Conservation (phyloP, 2,113 vertebrate species). For the Porphyrio hochstetteri region DNA sequence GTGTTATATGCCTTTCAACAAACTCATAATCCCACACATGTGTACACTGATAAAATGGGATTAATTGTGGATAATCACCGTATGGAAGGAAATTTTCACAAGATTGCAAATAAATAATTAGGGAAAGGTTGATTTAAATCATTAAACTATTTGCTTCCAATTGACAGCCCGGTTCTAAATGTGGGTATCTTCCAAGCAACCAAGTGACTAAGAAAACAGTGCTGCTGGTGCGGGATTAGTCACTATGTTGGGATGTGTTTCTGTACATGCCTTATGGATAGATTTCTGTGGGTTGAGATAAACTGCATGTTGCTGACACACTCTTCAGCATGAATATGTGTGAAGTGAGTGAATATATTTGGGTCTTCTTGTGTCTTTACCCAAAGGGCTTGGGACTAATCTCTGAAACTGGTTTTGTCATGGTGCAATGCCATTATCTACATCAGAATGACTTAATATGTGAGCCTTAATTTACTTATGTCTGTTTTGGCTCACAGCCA, state of each 20-base stretch:
- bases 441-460: not conserved
- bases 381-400: not conserved
- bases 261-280: slow-evolving; percentile 50
- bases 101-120: not conserved
- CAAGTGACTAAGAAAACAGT: slow-evolving; percentile 37
- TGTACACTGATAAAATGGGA: not conserved
- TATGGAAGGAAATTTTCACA: not conserved
- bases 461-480: slow-evolving; percentile 13
- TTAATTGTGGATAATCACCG: not conserved
- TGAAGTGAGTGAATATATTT: not conserved
- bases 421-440: not conserved
- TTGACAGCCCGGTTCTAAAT: slow-evolving; percentile 48
- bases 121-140: not conserved
- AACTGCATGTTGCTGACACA: slow-evolving; percentile 40
- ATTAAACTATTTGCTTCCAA: not conserved
- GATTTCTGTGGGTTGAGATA: slow-evolving; percentile 33
- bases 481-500: not conserved
- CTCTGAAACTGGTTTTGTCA: not conserved
- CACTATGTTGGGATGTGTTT: slow-evolving; percentile 45
- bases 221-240: slow-evolving; percentile 49
- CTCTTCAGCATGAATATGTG: not conserved
- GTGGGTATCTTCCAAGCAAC: not conserved
- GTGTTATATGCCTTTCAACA: not conserved
- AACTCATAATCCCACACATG: not conserved
- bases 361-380: not conserved